phyloP scores from a whole-genome alignment of 2,888 invertebrate genomes.

The Stegana nigrithorax region DNA sequence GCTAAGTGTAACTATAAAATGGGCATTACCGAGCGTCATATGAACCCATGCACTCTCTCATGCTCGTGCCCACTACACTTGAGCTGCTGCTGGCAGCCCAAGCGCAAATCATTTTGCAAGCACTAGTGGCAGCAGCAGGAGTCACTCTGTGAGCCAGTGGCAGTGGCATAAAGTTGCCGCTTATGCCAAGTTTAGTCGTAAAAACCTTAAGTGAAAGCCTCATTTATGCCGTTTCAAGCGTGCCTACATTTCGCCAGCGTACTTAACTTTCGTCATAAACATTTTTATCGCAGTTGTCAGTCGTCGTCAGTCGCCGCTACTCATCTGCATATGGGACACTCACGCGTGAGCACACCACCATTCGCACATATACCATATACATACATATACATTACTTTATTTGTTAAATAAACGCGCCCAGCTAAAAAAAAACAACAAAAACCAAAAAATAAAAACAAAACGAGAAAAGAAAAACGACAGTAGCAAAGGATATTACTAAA shows the following conservation, averaged over 20 bases:
- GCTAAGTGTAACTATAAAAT: constrained; percentile 40
- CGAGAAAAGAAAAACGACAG: not conserved
- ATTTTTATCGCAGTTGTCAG: constrained; percentile 8
- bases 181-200: not conserved
- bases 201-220: constrained; percentile 3
- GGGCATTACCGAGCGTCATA: constrained; percentile 23
- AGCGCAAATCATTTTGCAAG: no score
- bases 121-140: no score
- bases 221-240: not conserved
- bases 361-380: no score
- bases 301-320: constrained; percentile 24
- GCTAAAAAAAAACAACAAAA: not conserved
- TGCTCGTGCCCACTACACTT: no score
- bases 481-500: constrained; percentile 1
- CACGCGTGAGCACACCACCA: constrained; percentile 12
- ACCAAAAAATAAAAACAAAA: not conserved
- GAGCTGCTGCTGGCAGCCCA: no score
- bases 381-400: no score
- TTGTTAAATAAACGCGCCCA: not conserved
- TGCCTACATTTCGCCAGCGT: not conserved
- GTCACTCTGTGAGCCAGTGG: no score
- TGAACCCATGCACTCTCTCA: not conserved
- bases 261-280: constrained; percentile 5
- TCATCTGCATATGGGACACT: constrained; percentile 50
- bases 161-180: no score